Base-by-base conservation (phyloP, 2,888 invertebrate species). In the Podabrus alpinus region DNA sequence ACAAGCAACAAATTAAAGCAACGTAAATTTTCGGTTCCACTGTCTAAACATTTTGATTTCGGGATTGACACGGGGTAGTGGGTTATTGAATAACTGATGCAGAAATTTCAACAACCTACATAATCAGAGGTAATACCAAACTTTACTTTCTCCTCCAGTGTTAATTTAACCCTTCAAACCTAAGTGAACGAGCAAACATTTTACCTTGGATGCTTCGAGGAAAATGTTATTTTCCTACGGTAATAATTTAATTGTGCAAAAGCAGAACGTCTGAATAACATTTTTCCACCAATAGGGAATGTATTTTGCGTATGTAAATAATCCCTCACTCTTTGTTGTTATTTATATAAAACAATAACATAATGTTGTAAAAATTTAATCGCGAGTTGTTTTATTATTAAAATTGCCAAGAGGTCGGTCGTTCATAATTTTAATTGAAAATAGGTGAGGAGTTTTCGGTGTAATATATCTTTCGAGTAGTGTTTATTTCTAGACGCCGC, bases 401-500 rank as follows among this genome's bases (percentile, higher is more conserved):
- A 45, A 45, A 45, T 45, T 61, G 16, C 16, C 16, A 17, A 61
- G 61, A 17, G 17, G 17, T 61, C 16, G 61, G 16, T 61, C 45
- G 45, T 45, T 45, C 61, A 61, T 61, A 61, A 61, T 61, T 61
- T 61, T 61, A 61, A 61, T 61, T 61, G 61, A 61, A 61, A 61
- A 61, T 61, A 61, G 61, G 61, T 61, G 61, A 61, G 61, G 61
- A 61, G 61, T 15, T 61, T 61, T 61, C 13, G 17, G 16, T 17
- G 17, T 61, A 61, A 61, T 61, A 61, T 17, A 61, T 61, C 61
- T 61, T 61, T 15, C 17, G 17, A 61, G 45, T n/a, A 45, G 17
- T 61, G 72, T 74, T 71, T 74, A 71, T 74, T 71, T 74, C 62
- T 62, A 70, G 69, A 66, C 73, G 69, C 66, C 66, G 73, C 69